phyloP scores from a whole-genome alignment of 2,888 invertebrate species.

The Dioctria rufipes region DNA sequence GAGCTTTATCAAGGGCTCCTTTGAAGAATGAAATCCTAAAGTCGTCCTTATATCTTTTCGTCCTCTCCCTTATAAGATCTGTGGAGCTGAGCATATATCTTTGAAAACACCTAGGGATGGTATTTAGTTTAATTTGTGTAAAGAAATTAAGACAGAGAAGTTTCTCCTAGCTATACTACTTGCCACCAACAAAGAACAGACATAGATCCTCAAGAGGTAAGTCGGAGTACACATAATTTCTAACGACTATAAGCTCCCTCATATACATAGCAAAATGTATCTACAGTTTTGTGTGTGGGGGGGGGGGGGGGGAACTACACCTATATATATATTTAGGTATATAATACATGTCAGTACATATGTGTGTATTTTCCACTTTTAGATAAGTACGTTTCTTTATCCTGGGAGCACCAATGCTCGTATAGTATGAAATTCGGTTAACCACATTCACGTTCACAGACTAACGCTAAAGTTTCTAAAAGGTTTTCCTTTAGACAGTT shows the following conservation, averaged over 20 bases:
- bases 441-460: constrained; percentile 50
- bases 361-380: neutral
- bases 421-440: constrained; percentile 49
- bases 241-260: constrained; percentile 10
- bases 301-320: neutral
- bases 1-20: constrained; percentile 32
- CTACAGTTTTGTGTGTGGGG: neutral
- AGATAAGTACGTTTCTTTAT: constrained; percentile 4
- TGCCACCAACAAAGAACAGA: neutral
- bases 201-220: constrained; percentile 6
- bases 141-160: constrained; percentile 52
- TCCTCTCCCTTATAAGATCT: neutral
- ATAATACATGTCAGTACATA: no score
- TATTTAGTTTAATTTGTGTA: constrained; percentile 52
- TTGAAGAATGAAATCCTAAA: constrained; percentile 37
- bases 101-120: constrained; percentile 45
- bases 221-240: constrained; percentile 23
- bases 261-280: neutral
- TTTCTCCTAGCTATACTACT: neutral
- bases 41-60: constrained; percentile 29
- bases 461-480: constrained; percentile 47
- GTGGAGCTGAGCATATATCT: constrained; percentile 11
- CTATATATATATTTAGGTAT: no score
- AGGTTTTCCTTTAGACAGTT: constrained; percentile 29
- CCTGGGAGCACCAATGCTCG: neutral